Conservation (phyloP, 2,113 vertebrate genomes). For the Galemys pyrenaicus region DNA sequence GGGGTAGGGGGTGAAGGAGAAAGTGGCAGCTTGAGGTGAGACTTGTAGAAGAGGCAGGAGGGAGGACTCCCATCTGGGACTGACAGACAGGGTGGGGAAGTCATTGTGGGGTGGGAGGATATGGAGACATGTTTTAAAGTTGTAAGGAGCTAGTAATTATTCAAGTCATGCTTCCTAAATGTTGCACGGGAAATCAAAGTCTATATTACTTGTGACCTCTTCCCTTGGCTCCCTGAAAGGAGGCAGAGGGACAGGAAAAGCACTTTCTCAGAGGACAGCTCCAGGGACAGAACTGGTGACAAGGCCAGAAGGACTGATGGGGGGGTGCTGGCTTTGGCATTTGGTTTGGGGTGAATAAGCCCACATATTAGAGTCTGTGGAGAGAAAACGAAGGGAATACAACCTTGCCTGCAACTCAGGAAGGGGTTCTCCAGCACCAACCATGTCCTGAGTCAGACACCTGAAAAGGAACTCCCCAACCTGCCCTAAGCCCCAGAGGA, state of each 20-base stretch:
- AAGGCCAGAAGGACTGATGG: background rate
- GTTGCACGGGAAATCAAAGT: constrained; percentile 65
- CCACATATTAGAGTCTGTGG: background rate
- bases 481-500: background rate
- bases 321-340: background rate
- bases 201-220: constrained; percentile 11
- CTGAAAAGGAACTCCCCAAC: too few species aligned
- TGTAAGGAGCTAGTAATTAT: constrained; percentile 79
- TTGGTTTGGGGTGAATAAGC: background rate
- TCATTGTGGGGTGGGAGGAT: background rate
- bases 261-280: background rate
- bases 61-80: background rate
- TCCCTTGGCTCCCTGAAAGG: background rate
- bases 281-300: background rate
- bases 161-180: constrained; percentile 79
- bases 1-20: background rate
- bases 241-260: background rate
- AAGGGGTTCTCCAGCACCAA: background rate
- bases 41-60: background rate
- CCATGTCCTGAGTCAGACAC: background rate
- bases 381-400: background rate
- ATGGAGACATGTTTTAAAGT: constrained; percentile 57
- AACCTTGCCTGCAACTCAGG: background rate
- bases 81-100: background rate
- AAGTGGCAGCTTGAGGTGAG: background rate